These are phyloP conservation scores for Micrastur ruficollis DNA, from an alignment of 2,797 vertebrate species.

Conservation along the genomic window DNA sequence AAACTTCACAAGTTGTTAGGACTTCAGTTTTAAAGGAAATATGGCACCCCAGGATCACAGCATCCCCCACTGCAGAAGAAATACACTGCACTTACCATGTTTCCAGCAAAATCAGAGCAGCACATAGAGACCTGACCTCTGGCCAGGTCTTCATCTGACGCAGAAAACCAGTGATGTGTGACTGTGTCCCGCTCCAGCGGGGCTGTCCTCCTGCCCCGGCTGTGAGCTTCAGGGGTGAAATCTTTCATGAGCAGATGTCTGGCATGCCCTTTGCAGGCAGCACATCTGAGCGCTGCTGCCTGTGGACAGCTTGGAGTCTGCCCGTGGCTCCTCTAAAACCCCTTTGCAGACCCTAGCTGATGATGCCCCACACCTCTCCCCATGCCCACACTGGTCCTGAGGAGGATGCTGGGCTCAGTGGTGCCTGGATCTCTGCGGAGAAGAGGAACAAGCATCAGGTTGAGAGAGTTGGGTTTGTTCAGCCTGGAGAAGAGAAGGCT, in stretches of 20 bases:
- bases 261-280: neutral
- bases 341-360: neutral
- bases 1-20: neutral
- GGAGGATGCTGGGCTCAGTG: neutral
- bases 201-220: neutral
- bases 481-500: no score
- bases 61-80: neutral
- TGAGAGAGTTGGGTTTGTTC: no score
- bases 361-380: neutral
- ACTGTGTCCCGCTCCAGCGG: neutral
- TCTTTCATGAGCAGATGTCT: neutral
- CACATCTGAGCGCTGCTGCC: neutral
- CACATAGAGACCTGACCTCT: neutral
- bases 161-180: neutral
- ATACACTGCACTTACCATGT: neutral
- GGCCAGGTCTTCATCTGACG: neutral
- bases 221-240: neutral
- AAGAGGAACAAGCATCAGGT: neutral
- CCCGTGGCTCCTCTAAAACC: neutral
- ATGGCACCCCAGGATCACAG: neutral
- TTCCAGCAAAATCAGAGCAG: neutral
- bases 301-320: neutral
- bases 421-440: neutral
- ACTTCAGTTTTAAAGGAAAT: neutral
- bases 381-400: accelerated